phyloP scores from a whole-genome alignment of 1,140 invertebrate genomes.

The Drosophila kurseongensis region DNA sequence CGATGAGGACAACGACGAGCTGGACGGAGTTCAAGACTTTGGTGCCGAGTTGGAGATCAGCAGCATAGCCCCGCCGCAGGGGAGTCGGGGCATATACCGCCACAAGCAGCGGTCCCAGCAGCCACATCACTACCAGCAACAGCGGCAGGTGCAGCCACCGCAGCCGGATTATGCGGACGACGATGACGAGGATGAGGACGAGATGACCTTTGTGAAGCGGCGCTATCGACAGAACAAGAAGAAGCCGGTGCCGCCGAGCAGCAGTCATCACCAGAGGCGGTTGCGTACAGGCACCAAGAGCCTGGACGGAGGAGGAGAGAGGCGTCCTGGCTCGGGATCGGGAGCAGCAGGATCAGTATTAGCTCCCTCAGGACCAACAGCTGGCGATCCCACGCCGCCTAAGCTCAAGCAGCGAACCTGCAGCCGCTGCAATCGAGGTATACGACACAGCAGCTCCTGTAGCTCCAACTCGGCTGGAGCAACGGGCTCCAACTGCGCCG shows the following conservation, averaged over 20 bases:
- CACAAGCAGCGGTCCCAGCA: slow-evolving; percentile 34
- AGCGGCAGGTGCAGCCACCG: slow-evolving; percentile 24
- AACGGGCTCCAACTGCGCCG: slow-evolving; percentile 84
- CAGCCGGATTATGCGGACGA: slow-evolving; percentile 69
- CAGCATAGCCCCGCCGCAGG: slow-evolving; percentile 49
- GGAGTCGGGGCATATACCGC: slow-evolving; percentile 42
- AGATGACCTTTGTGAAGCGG: slow-evolving; percentile 68
- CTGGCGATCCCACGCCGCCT: slow-evolving; percentile 26
- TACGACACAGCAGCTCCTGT: slow-evolving; percentile 86
- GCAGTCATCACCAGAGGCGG: slow-evolving; percentile 74
- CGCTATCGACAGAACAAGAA: slow-evolving; percentile 83
- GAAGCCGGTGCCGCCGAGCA: slow-evolving; percentile 51
- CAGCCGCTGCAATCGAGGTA: slow-evolving; percentile 79
- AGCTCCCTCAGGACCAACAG: slow-evolving; percentile 11
- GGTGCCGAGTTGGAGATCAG: slow-evolving; percentile 65
- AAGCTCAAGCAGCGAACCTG: slow-evolving; percentile 69
- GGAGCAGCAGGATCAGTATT: slow-evolving; percentile 23
- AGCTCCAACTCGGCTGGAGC: slow-evolving; percentile 88
- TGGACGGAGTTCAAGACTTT: slow-evolving; percentile 63
- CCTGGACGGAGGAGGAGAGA: slow-evolving; percentile 59
- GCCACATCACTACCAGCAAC: slow-evolving; percentile 32
- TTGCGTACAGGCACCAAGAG: slow-evolving; percentile 75
- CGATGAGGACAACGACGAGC: slow-evolving; percentile 73
- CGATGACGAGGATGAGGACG: slow-evolving; percentile 76
- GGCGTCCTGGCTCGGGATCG: slow-evolving; percentile 29